Evolutionary conservation across 2,797 vertebrate genomes (phyloP), one percentile per base, ranked within the genome.

Genomic region (Propithecus deckenii): DNA sequence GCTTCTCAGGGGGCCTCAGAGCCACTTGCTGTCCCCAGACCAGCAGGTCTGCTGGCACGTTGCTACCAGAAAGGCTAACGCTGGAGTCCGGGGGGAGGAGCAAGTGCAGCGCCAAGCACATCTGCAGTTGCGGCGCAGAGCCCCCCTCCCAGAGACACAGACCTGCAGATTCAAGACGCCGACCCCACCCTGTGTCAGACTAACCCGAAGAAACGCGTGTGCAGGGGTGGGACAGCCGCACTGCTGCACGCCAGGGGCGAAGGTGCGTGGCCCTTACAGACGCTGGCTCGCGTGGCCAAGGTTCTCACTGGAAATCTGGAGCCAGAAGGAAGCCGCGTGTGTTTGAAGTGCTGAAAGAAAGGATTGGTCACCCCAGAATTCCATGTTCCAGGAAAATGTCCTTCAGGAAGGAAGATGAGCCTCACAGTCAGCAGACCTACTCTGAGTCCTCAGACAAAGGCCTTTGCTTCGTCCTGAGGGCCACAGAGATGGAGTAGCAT

Each of bases 191-290:
- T 38, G 8, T 22, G 18, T 25, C 4, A 25, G 59, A 69, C 15
- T 38, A 5, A 23, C 30, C 12, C 0, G 0, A 2, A 3, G 81
- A 23, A 1, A 41, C 2, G 55, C 30, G 1, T 4, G 12, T 30
- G 0, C 17, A 10, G 46, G 28, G 7, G 8, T 1, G 0, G 2
- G 3, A 2, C 20, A 4, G 7, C 12, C 22, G 20, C 12, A 25
- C 38, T 32, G 50, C 52, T 4, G 52, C 0, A 0, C 25, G n/a
- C 48, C 14, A 15, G 74, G 6, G 2, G 50, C 7, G 8, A 17
- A 57, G 76, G n/a, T 0, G 1, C 2, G 11, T 13, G 48, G 71
- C 15, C 15, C 7, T 17, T 9, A n/a, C 15, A 65, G 65, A 22
- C 9, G 14, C n/a, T 11, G n/a, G 9, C 18, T 22, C 7, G 9